Conservation (phyloP, 1,140 invertebrate genomes). For the Meloidogyne exigua region DNA sequence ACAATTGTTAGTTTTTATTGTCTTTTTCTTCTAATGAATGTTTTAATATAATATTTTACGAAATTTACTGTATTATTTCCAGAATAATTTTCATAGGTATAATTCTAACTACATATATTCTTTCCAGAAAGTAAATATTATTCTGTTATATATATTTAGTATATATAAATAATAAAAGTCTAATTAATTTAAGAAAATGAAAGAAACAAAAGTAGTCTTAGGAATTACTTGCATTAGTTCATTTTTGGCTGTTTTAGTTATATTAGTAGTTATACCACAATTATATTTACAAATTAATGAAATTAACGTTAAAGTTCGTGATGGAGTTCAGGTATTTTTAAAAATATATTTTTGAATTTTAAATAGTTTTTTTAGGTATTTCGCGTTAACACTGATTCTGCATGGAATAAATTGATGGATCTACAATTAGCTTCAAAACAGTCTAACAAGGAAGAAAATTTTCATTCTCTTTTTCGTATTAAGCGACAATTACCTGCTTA, state of each 20-base stretch:
- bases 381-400: slow-evolving; percentile 43
- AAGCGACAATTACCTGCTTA: slow-evolving; percentile 42
- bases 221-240: slow-evolving; percentile 43
- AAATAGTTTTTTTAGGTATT: slow-evolving; percentile 17
- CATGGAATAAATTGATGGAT: slow-evolving; percentile 52
- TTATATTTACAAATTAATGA: slow-evolving; percentile 45
- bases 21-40: too few relatives aligned
- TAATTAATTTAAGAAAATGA: slow-evolving; percentile 15
- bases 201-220: slow-evolving; percentile 43
- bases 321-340: slow-evolving; percentile 30
- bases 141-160: too few relatives aligned
- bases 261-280: slow-evolving; percentile 40
- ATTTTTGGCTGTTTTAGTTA: slow-evolving; percentile 39
- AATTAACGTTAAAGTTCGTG: slow-evolving; percentile 33
- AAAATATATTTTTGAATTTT: neutral
- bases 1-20: too few relatives aligned
- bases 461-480: slow-evolving; percentile 48
- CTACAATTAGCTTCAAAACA: slow-evolving; percentile 44
- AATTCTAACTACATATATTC: too few relatives aligned
- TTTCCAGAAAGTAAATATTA: too few relatives aligned
- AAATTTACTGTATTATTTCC: too few relatives aligned
- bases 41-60: too few relatives aligned
- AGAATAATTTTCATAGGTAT: too few relatives aligned
- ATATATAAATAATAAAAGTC: too few relatives aligned
- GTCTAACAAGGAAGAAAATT: slow-evolving; percentile 35